Conservation (phyloP, 92 coral and sea anemone species). For the Palythoa heliodiscus region DNA sequence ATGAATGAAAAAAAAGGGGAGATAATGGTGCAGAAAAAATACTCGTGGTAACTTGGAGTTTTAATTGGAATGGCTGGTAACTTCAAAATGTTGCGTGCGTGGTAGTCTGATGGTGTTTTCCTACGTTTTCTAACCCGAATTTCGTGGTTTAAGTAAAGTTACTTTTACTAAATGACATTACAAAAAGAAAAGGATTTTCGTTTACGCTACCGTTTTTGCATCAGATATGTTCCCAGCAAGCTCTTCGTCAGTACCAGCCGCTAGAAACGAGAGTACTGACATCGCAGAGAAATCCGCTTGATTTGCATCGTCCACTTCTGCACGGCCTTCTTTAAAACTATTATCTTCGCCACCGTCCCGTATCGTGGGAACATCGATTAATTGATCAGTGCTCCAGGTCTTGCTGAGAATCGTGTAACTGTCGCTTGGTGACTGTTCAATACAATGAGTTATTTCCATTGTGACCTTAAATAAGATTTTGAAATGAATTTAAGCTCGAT, state of each 20-base stretch:
- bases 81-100: too few relatives aligned
- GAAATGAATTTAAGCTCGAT: not conserved
- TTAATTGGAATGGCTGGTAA: too few relatives aligned
- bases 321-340: not conserved
- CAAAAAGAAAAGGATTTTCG: not conserved
- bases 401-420: constrained; percentile 1
- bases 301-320: not conserved
- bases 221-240: not conserved
- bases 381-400: constrained; percentile 15
- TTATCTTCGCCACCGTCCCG: not conserved
- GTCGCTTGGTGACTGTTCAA: not conserved
- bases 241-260: constrained; percentile 15
- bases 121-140: too few relatives aligned
- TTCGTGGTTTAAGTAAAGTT: too few relatives aligned
- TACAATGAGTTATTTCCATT: not conserved
- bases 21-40: not conserved
- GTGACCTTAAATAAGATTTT: not conserved
- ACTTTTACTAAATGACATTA: not conserved
- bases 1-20: not conserved
- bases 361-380: constrained; percentile 10
- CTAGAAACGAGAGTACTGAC: constrained; percentile 24
- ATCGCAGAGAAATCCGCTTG: constrained; percentile 16
- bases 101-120: too few relatives aligned
- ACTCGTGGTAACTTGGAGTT: too few relatives aligned
- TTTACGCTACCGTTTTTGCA: not conserved